Evolutionary conservation across 2,888 invertebrate species (phyloP), one percentile per base, ranked within the genome.

Genomic region (Sthenelais limicola): DNA sequence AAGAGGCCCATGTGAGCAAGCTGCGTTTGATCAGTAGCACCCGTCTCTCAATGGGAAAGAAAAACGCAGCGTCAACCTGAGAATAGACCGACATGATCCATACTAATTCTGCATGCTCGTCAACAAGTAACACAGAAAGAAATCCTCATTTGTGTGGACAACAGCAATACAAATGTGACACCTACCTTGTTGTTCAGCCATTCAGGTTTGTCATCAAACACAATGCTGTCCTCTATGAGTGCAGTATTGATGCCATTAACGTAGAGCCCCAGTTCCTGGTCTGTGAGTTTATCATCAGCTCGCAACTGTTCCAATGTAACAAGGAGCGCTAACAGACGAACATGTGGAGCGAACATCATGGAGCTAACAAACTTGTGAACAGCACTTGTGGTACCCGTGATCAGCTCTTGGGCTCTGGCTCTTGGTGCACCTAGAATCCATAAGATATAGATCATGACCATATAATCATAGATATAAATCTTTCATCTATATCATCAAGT

Each of bases 271-370:
- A 85, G 78, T 70, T 87, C 87, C 75, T 83, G 81, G 54, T 74
- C 78, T 33, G 83, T 82, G 18, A 85, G 81, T 54, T 83, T 81
- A 51, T 80, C 78, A n/a, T 74, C 73, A 68, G 82, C 76, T 35
- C 81, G 74, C 75, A 86, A 78, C 30, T 82, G 79, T 76, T 87
- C 86, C 58, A 87, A 75, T n/a, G 85, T 78, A 7, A 85, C 79
- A 18, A 86, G 81, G 48, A 86, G 78, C 62, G 81, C 80, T 58
- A 86, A 81, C 68, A 86, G 73, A 49, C 78, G 77, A 69, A 80
- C 80, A 74, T 87, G 85, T 38, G 80, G 79, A 68, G 84, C 85
- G 79, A 84, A 86, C 84, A 86, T 83, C 84, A 85, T 85, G 75
- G 80, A 77, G 5, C 82, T 80, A 21, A 83, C 80, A 68, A 81